Conservation (phyloP, 2,113 vertebrate species). For the Entelurus aequoreus region DNA sequence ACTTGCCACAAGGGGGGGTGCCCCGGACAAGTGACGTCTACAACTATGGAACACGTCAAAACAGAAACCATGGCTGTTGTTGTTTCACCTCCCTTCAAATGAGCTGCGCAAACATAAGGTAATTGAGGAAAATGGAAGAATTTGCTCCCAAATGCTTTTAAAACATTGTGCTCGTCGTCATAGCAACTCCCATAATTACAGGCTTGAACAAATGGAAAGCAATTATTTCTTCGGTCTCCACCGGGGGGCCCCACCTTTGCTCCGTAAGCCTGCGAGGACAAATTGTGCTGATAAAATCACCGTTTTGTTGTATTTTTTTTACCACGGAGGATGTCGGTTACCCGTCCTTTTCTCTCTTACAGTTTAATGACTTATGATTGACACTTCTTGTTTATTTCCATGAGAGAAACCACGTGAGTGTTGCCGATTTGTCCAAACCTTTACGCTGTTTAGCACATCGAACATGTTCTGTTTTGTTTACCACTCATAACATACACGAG, state of each 20-base stretch:
- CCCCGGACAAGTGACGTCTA: neutral
- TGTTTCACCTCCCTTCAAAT: constrained; percentile 2
- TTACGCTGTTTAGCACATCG: constrained; percentile 9
- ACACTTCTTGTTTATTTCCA: constrained; percentile 44
- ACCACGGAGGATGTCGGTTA: neutral
- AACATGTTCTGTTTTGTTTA: constrained; percentile 9
- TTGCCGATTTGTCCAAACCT: constrained; percentile 39
- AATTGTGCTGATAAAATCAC: neutral
- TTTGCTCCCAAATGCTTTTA: constrained; percentile 21
- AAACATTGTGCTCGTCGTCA: constrained; percentile 9
- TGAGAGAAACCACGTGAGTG: constrained; percentile 42
- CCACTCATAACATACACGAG: neutral
- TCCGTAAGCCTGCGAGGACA: constrained; percentile 8
- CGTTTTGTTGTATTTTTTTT: neutral
- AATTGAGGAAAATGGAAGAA: constrained; percentile 22
- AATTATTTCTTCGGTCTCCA: constrained; percentile 13
- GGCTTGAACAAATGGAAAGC: constrained; percentile 17
- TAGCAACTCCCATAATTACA: constrained; percentile 18
- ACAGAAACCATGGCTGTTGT: neutral
- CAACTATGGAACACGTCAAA: constrained; percentile 1
- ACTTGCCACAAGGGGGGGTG: neutral
- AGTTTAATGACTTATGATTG: constrained; percentile 55
- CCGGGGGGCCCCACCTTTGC: constrained; percentile 10
- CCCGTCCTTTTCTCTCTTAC: constrained; percentile 23
- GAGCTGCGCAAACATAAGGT: constrained; percentile 28